Base-by-base conservation (phyloP, 35 echinoderm and acorn worm species). In the Eucidaris tribuloides region DNA sequence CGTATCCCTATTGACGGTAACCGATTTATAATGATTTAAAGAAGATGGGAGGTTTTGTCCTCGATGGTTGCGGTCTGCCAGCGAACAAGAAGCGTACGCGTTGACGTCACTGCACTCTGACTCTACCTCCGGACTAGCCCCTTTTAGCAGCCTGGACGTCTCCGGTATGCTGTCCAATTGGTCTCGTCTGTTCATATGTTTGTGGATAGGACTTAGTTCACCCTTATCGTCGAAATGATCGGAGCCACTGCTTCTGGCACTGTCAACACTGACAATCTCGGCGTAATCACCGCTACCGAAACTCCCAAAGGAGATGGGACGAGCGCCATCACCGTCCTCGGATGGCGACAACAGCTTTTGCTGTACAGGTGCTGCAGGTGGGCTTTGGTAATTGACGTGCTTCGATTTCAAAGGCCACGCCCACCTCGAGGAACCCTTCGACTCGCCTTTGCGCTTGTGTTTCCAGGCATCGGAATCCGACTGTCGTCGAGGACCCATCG, bases 251-350 rank as follows among this genome's bases (percentile, higher is more conserved):
- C 48, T 52, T 9, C 9, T 11, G 9, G 9, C 48, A 9, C 48
- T 52, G n/a, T n/a, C 9, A n/a, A 52, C 44, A n/a, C n/a, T n/a
- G 23, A 38, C 24, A 7, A 74, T 74, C 11, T 74, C 68, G 2
- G 68, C 68, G 25, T 74, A 74, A 40, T 74, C 68, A n/a, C 68
- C 68, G 20, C 68, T 74, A 1, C 68, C 68, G 13, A n/a, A 33
- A 44, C 68, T 74, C 7, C 11, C 38, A 6, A 74, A 6, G 9
- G 68, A 74, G 9, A 74, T n/a, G 2, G 35, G 68, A 35, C 68
- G 34, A 36, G 9, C 37, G 38, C 44, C 34, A 19, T 52, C 40
- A 22, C 24, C 44, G 28, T 17, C 34, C 44, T 17, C 28, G 13
- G 11, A 6, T 13, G 34, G n/a, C 34, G 9, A 42, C 34, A n/a